Percentiles rank a stretch among this genome's conserved stretches.
These are phyloP conservation scores for Boulengeromyrus knoepffleri DNA, from an alignment of 2,113 vertebrate species.

Conservation along the genomic window DNA sequence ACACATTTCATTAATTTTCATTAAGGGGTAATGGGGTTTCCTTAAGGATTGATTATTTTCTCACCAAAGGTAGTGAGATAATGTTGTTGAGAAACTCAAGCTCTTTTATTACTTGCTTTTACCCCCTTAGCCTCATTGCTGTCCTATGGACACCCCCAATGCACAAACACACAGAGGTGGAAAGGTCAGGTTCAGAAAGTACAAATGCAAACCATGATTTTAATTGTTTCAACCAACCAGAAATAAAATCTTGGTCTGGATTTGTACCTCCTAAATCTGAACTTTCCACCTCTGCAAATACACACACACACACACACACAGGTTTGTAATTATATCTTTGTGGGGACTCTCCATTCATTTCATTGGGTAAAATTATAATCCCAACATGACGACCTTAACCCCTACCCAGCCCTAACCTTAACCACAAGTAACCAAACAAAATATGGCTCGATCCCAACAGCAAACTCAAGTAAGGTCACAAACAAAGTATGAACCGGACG, in stretches of 20 bases:
- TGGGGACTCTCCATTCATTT: too few relatives aligned
- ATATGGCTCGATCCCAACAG: too few relatives aligned
- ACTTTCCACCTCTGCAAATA: neutral
- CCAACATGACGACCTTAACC: too few relatives aligned
- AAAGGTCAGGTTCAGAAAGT: neutral
- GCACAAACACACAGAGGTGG: neutral
- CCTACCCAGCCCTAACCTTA: too few relatives aligned
- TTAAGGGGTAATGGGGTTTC: neutral
- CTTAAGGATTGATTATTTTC: constrained; percentile 2
- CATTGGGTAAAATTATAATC: too few relatives aligned
- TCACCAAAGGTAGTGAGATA: neutral
- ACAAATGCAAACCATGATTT: neutral
- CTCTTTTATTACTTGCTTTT: neutral
- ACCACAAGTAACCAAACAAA: too few relatives aligned
- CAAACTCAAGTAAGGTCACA: neutral
- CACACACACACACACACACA: neutral
- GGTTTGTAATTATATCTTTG: too few relatives aligned
- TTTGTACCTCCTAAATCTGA: neutral
- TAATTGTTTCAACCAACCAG: neutral
- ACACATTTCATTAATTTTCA: neutral
- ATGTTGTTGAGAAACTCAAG: neutral
- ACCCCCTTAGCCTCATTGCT: neutral
- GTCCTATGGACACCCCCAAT: neutral
- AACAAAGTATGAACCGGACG: neutral
- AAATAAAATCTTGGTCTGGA: neutral